Conservation (phyloP, 1,140 invertebrate genomes). For the Oedothorax gibbosus region DNA sequence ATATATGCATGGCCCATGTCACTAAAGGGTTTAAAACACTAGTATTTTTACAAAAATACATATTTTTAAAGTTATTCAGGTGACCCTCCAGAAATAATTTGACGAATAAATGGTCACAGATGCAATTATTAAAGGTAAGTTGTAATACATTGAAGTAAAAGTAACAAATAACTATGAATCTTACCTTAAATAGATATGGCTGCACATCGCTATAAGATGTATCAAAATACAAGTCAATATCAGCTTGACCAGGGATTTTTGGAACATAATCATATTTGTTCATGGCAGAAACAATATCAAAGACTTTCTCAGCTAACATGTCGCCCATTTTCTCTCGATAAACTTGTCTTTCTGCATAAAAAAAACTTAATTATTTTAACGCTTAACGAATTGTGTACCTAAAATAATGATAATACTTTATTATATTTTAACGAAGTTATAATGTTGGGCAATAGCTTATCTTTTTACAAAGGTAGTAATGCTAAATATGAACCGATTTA, state of each 20-base stretch:
- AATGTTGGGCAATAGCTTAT: too few relatives aligned
- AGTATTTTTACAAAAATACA: too few relatives aligned
- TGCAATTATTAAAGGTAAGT: too few relatives aligned
- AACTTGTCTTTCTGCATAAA: constrained; percentile 79
- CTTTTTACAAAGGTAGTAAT: too few relatives aligned
- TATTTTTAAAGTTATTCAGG: neutral
- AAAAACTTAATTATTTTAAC: neutral
- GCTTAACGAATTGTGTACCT: neutral
- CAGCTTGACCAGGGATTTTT: constrained; percentile 91
- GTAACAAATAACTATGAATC: neutral
- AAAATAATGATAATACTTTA: too few relatives aligned
- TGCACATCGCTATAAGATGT: constrained; percentile 91
- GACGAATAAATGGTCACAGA: too few relatives aligned
- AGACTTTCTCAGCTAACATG: constrained; percentile 89
- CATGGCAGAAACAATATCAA: constrained; percentile 94
- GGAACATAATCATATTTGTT: constrained; percentile 95
- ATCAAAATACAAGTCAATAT: constrained; percentile 94
- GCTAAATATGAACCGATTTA: too few relatives aligned
- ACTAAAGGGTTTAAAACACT: too few relatives aligned
- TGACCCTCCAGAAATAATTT: neutral
- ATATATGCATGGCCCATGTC: too few relatives aligned
- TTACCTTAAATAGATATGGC: constrained; percentile 91
- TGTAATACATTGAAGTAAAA: neutral
- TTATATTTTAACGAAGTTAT: too few relatives aligned
- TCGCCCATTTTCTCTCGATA: constrained; percentile 92